phyloP scores from a whole-genome alignment of 2,113 vertebrate species.

The Bungarus multicinctus region DNA sequence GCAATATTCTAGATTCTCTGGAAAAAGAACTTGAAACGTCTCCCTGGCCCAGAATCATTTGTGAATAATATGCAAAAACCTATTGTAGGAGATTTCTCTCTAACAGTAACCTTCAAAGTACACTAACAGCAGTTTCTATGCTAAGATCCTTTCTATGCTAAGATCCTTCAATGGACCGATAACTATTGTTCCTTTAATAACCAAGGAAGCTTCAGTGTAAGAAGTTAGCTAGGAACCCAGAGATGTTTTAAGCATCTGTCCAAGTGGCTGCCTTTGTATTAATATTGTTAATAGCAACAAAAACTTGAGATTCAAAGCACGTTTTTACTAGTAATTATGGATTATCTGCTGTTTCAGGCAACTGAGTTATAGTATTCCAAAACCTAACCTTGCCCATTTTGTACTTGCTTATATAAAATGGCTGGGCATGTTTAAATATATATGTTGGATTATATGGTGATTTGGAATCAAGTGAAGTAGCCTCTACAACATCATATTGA shows the following conservation, averaged over 20 bases:
- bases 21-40: not conserved
- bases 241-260: not conserved
- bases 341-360: not conserved
- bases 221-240: not conserved
- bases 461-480: not conserved
- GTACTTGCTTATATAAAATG: not conserved
- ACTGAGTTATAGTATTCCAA: not conserved
- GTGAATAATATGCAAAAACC: not conserved
- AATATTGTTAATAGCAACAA: not conserved
- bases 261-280: not conserved
- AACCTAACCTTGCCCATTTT: not conserved
- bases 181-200: not conserved
- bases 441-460: not conserved
- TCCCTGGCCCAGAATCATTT: not conserved
- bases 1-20: not conserved
- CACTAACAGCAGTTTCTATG: not conserved
- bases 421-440: not conserved
- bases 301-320: not conserved
- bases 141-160: not conserved
- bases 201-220: not conserved
- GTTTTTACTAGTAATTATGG: slow-evolving; percentile 8
- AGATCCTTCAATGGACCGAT: not conserved
- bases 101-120: not conserved
- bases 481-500: not conserved
- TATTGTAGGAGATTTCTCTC: not conserved